Evolutionary conservation across 2,888 invertebrate genomes (phyloP).

Genomic region (Idaea straminata): DNA sequence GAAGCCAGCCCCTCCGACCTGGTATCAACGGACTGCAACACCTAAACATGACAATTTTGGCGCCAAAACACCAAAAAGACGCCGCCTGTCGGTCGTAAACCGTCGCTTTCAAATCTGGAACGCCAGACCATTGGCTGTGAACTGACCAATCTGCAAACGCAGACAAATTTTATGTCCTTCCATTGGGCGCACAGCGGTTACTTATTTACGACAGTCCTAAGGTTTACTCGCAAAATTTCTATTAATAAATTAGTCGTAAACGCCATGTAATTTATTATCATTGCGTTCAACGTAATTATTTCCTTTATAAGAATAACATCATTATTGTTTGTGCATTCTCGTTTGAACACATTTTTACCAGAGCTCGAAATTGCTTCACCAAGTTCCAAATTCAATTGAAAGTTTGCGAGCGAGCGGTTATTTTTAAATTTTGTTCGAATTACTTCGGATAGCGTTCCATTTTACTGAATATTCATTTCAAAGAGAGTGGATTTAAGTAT

Average conservation of each 20-base stretch:
- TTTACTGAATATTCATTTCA: constrained; percentile 40
- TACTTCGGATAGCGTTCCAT: constrained; percentile 14
- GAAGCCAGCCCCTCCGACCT: not conserved
- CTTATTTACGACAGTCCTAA: constrained; percentile 75
- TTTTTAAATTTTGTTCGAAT: constrained; percentile 22
- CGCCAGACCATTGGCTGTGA: constrained; percentile 60
- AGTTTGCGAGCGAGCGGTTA: constrained; percentile 14
- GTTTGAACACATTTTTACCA: constrained; percentile 29
- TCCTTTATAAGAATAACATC: constrained; percentile 73
- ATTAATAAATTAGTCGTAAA: constrained; percentile 79
- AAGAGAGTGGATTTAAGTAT: constrained; percentile 49
- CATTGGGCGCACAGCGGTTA: constrained; percentile 70
- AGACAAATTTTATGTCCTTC: constrained; percentile 67
- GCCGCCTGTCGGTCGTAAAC: constrained; percentile 73
- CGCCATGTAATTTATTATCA: constrained; percentile 70
- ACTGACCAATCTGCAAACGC: constrained; percentile 65
- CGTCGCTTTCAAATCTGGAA: constrained; percentile 75
- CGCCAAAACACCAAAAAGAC: constrained; percentile 76
- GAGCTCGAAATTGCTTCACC: constrained; percentile 28
- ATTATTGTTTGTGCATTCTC: constrained; percentile 48
- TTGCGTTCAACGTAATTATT: constrained; percentile 71
- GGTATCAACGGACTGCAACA: constrained; percentile 26
- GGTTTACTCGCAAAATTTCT: constrained; percentile 77
- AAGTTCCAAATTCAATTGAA: constrained; percentile 31
- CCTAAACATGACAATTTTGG: constrained; percentile 71